Evolutionary conservation across 1,140 invertebrate species (phyloP).

Genomic region (Thaumatotibia leucotreta): DNA sequence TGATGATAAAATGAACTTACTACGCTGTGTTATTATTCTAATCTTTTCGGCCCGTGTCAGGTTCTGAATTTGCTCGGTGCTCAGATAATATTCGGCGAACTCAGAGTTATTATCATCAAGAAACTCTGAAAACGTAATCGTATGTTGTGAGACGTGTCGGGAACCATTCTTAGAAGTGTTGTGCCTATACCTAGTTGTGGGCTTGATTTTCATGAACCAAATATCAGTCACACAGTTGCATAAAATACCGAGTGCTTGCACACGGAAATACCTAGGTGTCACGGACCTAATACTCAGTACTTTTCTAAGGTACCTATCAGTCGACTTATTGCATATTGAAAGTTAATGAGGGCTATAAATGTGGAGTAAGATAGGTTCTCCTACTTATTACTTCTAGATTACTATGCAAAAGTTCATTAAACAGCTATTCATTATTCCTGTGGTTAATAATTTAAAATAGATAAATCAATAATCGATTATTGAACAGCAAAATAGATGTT

Average conservation of each 20-base stretch:
- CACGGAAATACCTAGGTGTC: not conserved
- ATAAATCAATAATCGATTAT: too few species aligned
- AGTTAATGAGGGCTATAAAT: not conserved
- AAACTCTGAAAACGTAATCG: constrained; percentile 4
- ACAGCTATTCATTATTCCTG: too few species aligned
- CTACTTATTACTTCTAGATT: too few species aligned
- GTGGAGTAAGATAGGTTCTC: too few species aligned
- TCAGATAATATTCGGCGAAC: constrained; percentile 7
- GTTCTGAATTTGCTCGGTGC: not conserved
- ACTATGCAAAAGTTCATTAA: not conserved
- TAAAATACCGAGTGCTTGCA: not conserved
- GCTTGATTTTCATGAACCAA: too few species aligned
- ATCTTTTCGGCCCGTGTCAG: not conserved
- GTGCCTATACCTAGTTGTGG: too few species aligned
- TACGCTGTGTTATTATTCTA: not conserved
- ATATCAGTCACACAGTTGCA: not conserved
- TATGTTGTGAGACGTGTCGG: too few species aligned
- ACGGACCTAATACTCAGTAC: not conserved
- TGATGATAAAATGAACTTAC: not conserved
- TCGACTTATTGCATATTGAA: not conserved
- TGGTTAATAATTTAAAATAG: too few species aligned
- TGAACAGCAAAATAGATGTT: too few species aligned
- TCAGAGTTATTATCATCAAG: not conserved
- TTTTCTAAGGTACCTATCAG: not conserved
- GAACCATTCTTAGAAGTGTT: too few species aligned